Conservation (phyloP, 1,140 invertebrate genomes). For the Macrocentrus cingulum region DNA sequence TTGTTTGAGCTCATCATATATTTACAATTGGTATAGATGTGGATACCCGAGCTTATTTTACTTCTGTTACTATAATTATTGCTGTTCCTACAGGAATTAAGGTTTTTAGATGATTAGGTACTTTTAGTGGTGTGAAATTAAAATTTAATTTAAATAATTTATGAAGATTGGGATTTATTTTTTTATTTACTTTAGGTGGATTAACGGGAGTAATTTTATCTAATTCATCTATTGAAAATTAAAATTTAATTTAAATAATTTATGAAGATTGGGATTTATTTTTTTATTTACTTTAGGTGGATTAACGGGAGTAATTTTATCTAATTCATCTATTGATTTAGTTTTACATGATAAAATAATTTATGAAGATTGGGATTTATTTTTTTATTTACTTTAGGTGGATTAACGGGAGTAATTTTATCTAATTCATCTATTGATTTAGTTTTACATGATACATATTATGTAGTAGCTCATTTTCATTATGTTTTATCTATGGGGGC, state of each 20-base stretch:
- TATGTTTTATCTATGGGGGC: slow-evolving; percentile 69
- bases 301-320: slow-evolving; percentile 67
- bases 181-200: slow-evolving; percentile 68
- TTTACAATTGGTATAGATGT: slow-evolving; percentile 75
- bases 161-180: slow-evolving; percentile 72
- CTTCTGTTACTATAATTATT: slow-evolving; percentile 73
- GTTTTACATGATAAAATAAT: slow-evolving; percentile 58
- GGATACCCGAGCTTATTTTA: slow-evolving; percentile 74
- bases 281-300: slow-evolving; percentile 70
- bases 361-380: slow-evolving; percentile 72
- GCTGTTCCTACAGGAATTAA: slow-evolving; percentile 61
- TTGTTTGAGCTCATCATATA: slow-evolving; percentile 73
- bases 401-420: slow-evolving; percentile 67
- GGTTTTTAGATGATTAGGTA: slow-evolving; percentile 69
- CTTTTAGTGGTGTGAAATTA: slow-evolving; percentile 60
- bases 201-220: slow-evolving; percentile 69
- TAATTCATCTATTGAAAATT: slow-evolving; percentile 72
- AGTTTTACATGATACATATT: slow-evolving; percentile 74
- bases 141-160: slow-evolving; percentile 60
- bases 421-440: too few relatives aligned
- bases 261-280: slow-evolving; percentile 72
- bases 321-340: slow-evolving; percentile 70
- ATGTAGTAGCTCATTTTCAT: slow-evolving; percentile 77
- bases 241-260: slow-evolving; percentile 58
- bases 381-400: slow-evolving; percentile 69